Evolutionary conservation across 30 jellyfish, hydroid and myxozoan genomes (phyloP), one percentile per base, ranked within the genome.

Genomic region (Pelagia noctiluca): DNA sequence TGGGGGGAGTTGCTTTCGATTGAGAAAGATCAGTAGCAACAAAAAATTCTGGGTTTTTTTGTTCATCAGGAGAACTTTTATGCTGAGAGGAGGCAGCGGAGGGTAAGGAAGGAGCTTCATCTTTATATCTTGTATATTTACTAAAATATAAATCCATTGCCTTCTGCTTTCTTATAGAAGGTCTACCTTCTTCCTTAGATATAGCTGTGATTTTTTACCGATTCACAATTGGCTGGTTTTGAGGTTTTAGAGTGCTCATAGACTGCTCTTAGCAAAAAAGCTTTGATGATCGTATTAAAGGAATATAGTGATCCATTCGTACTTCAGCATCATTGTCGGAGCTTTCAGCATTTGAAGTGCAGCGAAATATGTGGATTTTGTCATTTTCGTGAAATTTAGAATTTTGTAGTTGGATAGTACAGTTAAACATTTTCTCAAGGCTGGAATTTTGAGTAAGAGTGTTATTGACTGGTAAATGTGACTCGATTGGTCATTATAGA

Each of bases 391-490:
- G 57, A 42, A 42, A 42, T 42, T n/a, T n/a, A n/a, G 57, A 8
- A 8, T 42, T 16, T 42, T 16, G 8, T 42, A 16, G 57, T 42
- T 5, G 12, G 12, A 42, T 16, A 42, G 57, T 42, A 42, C 57
- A 42, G 16, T 42, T 42, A 42, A 42, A 42, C 57, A 42, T 42
- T 5, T 5, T 42, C 16, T 42, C 57, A 8, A 42, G 57, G 57
- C 57, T n/a, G n/a, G n/a, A n/a, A 42, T 42, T 42, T 42, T 42
- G 12, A 16, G 57, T 42, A 16, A 42, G 12, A 5, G 16, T 5
- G 8, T 42, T 8, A 42, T 1, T 64, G 60, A 4, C 26, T 8
- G 23, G 90, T 83, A 28, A 79, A 36, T 79, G 64, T 1, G 84
- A 63, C 73, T 63, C 84, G 25, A 84, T 35, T 0, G 63, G 65